Percentiles rank a stretch among this genome's conserved stretches.
Conservation (phyloP, 2,888 invertebrate species). For the Acrocyrtus sp. region DNA sequence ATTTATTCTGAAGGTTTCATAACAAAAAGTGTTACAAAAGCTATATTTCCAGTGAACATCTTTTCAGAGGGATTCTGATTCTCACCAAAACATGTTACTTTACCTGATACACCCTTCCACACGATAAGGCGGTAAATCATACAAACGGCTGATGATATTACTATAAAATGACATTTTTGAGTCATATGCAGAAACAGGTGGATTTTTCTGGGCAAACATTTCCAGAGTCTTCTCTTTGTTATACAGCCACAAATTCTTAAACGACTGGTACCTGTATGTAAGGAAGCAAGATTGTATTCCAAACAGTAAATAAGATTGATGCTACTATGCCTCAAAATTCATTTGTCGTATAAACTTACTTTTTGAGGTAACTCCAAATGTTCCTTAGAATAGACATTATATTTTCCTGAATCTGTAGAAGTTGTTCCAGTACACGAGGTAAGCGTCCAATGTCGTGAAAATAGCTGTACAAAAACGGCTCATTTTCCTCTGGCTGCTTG, state of each 20-base stretch:
- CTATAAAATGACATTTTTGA: slow-evolving; percentile 87
- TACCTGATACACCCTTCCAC: slow-evolving; percentile 74
- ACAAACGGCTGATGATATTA: slow-evolving; percentile 76
- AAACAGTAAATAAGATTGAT: not conserved
- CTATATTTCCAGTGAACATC: no score
- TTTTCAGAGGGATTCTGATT: no score
- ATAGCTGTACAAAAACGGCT: slow-evolving; percentile 76
- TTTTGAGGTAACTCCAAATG: slow-evolving; percentile 57
- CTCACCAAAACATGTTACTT: not conserved
- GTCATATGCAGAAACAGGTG: slow-evolving; percentile 77
- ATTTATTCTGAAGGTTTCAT: no score
- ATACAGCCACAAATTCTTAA: slow-evolving; percentile 79
- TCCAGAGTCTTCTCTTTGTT: slow-evolving; percentile 81
- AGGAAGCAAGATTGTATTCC: not conserved
- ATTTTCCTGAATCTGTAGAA: slow-evolving; percentile 58
- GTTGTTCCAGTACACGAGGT: slow-evolving; percentile 70
- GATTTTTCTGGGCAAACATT: slow-evolving; percentile 77
- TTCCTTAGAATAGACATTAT: slow-evolving; percentile 49
- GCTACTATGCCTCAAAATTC: not conserved
- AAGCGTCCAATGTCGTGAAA: slow-evolving; percentile 82
- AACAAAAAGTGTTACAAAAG: no score
- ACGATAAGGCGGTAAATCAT: slow-evolving; percentile 71
- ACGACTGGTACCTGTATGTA: slow-evolving; percentile 76
- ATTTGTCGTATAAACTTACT: slow-evolving; percentile 39
- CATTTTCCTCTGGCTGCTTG: slow-evolving; percentile 68